Evolutionary conservation across 2,888 invertebrate species (phyloP), one percentile per base, ranked within the genome.

Genomic region (Monopis laevigella): DNA sequence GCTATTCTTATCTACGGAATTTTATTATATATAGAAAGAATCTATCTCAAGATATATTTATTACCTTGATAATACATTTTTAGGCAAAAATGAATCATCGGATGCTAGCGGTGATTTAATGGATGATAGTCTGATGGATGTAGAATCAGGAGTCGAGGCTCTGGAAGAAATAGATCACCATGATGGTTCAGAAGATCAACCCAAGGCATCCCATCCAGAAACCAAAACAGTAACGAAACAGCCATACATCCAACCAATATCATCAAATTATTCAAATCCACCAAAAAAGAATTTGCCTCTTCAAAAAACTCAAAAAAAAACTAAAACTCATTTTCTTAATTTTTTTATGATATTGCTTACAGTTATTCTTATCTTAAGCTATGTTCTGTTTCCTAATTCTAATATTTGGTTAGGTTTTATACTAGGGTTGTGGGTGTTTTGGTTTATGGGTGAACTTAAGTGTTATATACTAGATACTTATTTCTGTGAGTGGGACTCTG

Each of bases 131-230:
- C 44, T 60, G 36, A 45, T 73, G 53, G 82, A 81, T 44, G 80
- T 82, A 0, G 83, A 82, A 55, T 82, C 82, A 1, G 83, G 82
- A 3, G 58, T 82, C 11, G 83, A 83, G 51, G 82, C 82, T 0
- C 50, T 78, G 12, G 83, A 83, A 56, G 82, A 82, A 29, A 65
- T 62, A 2, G 67, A 63, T 62, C n/a, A 58, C 54, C 12, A 56
- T 58, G 14, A n/a, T 51, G 4, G 54, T 62, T 18, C 48, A 47
- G 2, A 52, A 10, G 54, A 3, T 40, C 24, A 2, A 41, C 45
- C 10, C 48, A 50, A 2, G 51, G 44, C 6, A 56, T 47, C 4
- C 7, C 10, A 6, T 10, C 17, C 34, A 2, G 2, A 29, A 3
- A n/a, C 12, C 6, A n/a, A 29, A n/a, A 29, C 12, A 13, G 11